phyloP scores from a whole-genome alignment of 2,797 vertebrate species.

The Rachycentron canadum region DNA sequence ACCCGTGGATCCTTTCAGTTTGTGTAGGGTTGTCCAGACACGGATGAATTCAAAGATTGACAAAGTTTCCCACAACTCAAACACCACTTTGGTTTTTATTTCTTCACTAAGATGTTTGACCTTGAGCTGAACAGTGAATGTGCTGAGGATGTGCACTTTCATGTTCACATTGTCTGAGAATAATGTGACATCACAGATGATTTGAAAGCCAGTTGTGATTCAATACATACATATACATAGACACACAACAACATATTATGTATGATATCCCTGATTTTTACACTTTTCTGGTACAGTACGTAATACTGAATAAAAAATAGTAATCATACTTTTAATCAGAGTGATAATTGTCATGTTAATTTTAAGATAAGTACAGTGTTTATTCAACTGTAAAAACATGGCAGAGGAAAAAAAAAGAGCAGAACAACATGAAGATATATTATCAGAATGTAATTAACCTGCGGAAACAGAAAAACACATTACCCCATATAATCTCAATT shows the following conservation, averaged over 20 bases:
- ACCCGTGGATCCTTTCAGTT: too few species aligned
- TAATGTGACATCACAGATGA: neutral
- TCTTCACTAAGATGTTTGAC: neutral
- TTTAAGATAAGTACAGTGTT: neutral
- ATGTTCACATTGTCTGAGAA: neutral
- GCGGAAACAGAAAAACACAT: neutral
- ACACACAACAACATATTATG: neutral
- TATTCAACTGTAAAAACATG: slow-evolving; percentile 1
- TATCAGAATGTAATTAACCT: slow-evolving; percentile 1
- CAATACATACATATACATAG: too few species aligned
- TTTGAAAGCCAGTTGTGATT: too few species aligned
- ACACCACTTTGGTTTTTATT: slow-evolving; percentile 1
- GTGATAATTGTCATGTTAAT: slow-evolving; percentile 26
- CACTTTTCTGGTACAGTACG: too few species aligned
- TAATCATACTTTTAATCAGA: slow-evolving; percentile 2
- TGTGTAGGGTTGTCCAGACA: too few species aligned
- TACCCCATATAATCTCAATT: neutral
- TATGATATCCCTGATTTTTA: neutral
- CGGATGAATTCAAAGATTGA: too few species aligned
- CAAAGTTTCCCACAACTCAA: neutral
- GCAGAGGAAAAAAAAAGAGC: neutral
- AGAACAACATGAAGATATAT: neutral
- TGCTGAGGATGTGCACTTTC: slow-evolving; percentile 3
- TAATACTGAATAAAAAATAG: neutral
- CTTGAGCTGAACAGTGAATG: neutral